Evolutionary conservation across 2,888 invertebrate species (phyloP), one percentile per base, ranked within the genome.

Genomic region (Melinopterus prodromus): DNA sequence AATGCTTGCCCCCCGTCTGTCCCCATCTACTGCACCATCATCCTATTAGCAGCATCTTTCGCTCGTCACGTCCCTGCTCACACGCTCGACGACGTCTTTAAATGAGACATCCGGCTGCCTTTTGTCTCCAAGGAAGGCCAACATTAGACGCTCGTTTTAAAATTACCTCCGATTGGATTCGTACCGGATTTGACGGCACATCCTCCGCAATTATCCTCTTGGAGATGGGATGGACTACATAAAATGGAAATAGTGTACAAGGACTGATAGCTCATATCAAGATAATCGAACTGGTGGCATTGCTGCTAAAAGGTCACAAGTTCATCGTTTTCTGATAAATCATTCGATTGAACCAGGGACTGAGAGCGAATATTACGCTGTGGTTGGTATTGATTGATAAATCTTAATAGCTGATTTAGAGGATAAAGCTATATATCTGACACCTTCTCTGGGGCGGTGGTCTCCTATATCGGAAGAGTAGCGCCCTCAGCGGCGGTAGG

Each of bases 401-500:
- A 26, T 26, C 1, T 26, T 1, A 26, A 26, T 26, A 26, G 26
- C 26, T 26, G 26, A 26, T 26, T 26, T 26, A 26, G 26, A 26
- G 26, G 26, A 2, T 2, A 26, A 26, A 2, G n/a, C 16, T 76
- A 15, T 36, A 16, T 35, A 35, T 15, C 26, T 26, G 26, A 26
- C n/a, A 26, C 16, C 37, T 16, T 75, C 16, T 35, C 12, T 76
- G 14, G 15, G 16, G 37, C 14, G 16, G 12, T 37, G 36, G 15
- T n/a, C 69, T 15, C n/a, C 16, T 53, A 7, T 16, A 77, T 69
- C 7, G 69, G 16, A 69, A 16, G 15, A 69, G 36, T 16, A 81
- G 83, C 83, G 83, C 36, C 82, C 82, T 81, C 84, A 83, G 79
- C 78, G 81, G 79, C 80, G 78, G 82, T 80, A 82, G 81, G 69